Percentiles rank a stretch among this genome's conserved stretches.
phyloP scores from a whole-genome alignment of 2,888 invertebrate species.

The Lithophane socia region DNA sequence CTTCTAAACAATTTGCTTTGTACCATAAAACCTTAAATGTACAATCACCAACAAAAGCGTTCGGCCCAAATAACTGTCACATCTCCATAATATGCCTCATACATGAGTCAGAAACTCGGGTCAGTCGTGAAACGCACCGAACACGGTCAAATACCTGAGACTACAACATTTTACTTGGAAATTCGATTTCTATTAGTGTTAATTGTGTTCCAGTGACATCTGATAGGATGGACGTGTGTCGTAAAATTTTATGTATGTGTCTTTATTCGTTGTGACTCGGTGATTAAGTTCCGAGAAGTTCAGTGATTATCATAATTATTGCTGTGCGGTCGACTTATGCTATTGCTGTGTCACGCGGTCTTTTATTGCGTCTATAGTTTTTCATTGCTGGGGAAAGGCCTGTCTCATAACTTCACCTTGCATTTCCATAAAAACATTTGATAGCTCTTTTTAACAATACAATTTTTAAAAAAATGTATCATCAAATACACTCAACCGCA shows the following conservation, averaged over 20 bases:
- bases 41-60: not conserved
- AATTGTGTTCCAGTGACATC: constrained; percentile 60
- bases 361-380: constrained; percentile 21
- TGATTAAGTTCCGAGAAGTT: constrained; percentile 56
- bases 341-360: constrained; percentile 1
- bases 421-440: not conserved
- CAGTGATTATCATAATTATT: constrained; percentile 62
- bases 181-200: constrained; percentile 66
- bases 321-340: constrained; percentile 9
- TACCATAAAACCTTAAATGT: not conserved
- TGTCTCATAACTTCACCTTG: not conserved
- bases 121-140: constrained; percentile 32
- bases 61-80: constrained; percentile 2
- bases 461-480: not conserved
- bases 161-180: constrained; percentile 60
- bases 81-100: constrained; percentile 25
- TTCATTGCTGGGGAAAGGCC: not conserved
- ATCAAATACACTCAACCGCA: constrained; percentile 19
- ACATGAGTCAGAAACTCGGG: constrained; percentile 39
- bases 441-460: not conserved
- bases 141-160: constrained; percentile 45
- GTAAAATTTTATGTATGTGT: constrained; percentile 65
- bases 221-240: constrained; percentile 56
- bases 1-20: not conserved
- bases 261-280: constrained; percentile 56